A percentile compares a stretch with the other conserved stretches of the same genome.
phyloP scores from a whole-genome alignment of 2,888 invertebrate species.

The Lottia scabra region DNA sequence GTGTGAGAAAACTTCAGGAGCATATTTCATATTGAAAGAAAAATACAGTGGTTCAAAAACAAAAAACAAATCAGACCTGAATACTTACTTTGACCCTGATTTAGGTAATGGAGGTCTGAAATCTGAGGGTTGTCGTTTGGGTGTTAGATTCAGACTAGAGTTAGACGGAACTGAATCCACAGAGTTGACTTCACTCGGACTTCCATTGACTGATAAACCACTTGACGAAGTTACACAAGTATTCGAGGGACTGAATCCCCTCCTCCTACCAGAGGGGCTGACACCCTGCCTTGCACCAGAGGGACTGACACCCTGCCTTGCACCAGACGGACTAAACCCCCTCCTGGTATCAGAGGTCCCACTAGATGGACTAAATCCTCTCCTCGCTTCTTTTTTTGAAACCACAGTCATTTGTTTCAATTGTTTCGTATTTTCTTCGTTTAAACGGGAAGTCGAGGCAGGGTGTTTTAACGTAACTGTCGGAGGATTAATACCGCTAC shows the following conservation, averaged over 20 bases:
- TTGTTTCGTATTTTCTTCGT: neutral
- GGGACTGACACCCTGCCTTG: constrained; percentile 17
- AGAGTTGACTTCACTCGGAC: neutral
- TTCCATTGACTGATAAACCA: neutral
- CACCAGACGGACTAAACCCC: neutral
- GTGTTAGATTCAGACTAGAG: neutral
- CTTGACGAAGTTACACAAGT: neutral
- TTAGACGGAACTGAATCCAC: neutral
- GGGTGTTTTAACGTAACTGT: neutral
- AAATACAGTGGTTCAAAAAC: neutral
- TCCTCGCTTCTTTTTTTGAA: constrained; percentile 17
- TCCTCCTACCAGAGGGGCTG: neutral
- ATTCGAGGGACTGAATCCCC: neutral
- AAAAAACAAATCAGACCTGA: neutral
- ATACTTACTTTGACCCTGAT: constrained; percentile 58
- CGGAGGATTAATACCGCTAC: neutral
- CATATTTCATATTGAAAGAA: too few species aligned
- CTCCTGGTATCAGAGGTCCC: too few species aligned
- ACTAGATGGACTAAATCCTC: constrained; percentile 15
- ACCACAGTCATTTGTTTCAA: constrained; percentile 15
- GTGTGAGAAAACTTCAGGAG: too few species aligned
- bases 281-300: constrained; percentile 19
- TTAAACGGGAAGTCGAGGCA: neutral
- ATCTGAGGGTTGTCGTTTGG: constrained; percentile 32
- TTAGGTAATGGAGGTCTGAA: constrained; percentile 42